phyloP scores from a whole-genome alignment of 2,888 invertebrate genomes.

The Myopa testacea region DNA sequence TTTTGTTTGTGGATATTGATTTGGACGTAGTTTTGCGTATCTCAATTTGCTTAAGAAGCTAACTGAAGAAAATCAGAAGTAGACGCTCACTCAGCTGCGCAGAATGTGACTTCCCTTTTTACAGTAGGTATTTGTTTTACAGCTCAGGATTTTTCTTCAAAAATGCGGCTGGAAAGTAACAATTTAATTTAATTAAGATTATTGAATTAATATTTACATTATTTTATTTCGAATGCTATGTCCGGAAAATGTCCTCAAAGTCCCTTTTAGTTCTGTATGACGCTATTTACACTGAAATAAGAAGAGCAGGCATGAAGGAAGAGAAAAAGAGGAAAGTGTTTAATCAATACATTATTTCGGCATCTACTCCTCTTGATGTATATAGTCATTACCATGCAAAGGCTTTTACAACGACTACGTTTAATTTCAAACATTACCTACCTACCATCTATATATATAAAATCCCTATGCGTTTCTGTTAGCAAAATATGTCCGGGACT shows the following conservation, averaged over 20 bases:
- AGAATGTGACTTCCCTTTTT: neutral
- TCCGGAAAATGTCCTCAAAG: neutral
- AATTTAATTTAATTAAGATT: neutral
- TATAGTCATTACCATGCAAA: too few relatives aligned
- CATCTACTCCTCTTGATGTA: too few relatives aligned
- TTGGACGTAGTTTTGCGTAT: neutral
- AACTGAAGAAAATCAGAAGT: neutral
- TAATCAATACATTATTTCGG: neutral
- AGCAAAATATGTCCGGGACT: too few relatives aligned
- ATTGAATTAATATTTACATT: constrained; percentile 3
- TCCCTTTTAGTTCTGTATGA: neutral
- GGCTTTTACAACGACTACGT: too few relatives aligned
- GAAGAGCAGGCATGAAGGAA: constrained; percentile 3
- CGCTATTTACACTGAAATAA: constrained; percentile 28
- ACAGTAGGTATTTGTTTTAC: neutral
- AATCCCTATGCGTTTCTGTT: too few relatives aligned
- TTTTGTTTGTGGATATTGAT: constrained; percentile 11
- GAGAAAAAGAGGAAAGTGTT: constrained; percentile 23
- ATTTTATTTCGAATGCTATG: neutral
- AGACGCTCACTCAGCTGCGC: too few relatives aligned
- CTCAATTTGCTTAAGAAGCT: neutral
- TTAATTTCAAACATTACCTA: too few relatives aligned
- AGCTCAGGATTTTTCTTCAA: neutral
- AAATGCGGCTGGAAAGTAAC: constrained; percentile 11
- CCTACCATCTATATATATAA: too few relatives aligned